Evolutionary conservation across 1,140 invertebrate species (phyloP).

Genomic region (Littorina saxatilis): DNA sequence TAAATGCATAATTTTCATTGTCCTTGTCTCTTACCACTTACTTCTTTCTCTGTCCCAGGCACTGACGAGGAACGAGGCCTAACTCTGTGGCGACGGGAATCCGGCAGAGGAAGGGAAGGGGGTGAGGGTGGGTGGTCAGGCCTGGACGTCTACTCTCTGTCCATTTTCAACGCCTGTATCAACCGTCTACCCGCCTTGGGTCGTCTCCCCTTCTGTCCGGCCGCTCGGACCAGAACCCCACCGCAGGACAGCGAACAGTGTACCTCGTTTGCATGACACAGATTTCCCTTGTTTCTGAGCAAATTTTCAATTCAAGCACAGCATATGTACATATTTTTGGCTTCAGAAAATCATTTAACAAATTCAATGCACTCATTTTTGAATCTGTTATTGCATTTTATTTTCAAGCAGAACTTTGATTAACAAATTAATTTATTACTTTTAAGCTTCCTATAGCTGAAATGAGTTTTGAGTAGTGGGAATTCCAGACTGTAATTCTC

Average conservation of each 20-base stretch:
- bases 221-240: neutral
- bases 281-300: no score
- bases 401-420: no score
- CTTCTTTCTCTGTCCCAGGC: neutral
- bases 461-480: no score
- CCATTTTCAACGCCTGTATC: neutral
- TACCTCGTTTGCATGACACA: no score
- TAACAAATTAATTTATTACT: no score
- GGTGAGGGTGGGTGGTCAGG: neutral
- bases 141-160: neutral
- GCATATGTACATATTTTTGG: no score
- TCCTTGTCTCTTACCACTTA: neutral
- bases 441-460: no score
- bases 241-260: neutral
- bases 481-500: no score
- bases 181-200: neutral
- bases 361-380: no score
- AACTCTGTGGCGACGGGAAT: neutral
- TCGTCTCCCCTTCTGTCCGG: conserved; percentile 1
- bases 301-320: no score
- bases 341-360: no score
- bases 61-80: conserved; percentile 13
- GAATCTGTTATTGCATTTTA: no score
- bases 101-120: neutral
- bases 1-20: neutral